A percentile compares a stretch with the other conserved stretches of the same genome.
Conservation (phyloP, 2,888 invertebrate species). For the Eupithecia tripunctaria region DNA sequence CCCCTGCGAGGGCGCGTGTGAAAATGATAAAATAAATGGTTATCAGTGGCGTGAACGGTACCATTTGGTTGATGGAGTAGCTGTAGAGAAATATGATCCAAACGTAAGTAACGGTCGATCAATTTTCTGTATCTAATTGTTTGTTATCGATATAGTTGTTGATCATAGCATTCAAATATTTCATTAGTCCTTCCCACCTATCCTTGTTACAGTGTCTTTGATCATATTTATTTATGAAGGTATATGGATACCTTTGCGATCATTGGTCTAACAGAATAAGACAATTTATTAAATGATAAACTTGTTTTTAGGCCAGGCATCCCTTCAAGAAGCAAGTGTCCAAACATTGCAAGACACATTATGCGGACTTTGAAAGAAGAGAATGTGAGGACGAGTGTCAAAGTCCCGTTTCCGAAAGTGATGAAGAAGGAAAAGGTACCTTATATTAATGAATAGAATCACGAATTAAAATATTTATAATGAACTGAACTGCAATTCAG, state of each 20-base stretch:
- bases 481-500: too few relatives aligned
- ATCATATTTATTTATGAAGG: not conserved
- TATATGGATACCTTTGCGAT: too few relatives aligned
- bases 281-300: not conserved
- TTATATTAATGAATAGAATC: not conserved
- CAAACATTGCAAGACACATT: constrained; percentile 65
- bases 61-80: constrained; percentile 71
- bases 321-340: constrained; percentile 64
- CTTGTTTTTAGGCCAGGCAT: constrained; percentile 56
- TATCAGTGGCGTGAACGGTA: constrained; percentile 70
- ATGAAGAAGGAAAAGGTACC: constrained; percentile 46
- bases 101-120: constrained; percentile 53
- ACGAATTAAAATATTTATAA: too few relatives aligned
- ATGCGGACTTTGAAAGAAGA: constrained; percentile 63
- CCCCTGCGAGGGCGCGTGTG: constrained; percentile 69
- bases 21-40: constrained; percentile 59
- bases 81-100: constrained; percentile 74
- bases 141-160: not conserved
- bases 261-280: not conserved
- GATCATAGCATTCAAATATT: not conserved
- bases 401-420: constrained; percentile 47
- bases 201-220: not conserved
- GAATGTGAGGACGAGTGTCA: constrained; percentile 67
- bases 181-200: not conserved
- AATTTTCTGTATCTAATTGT: too few relatives aligned